Evolutionary conservation across 2,113 vertebrate species (phyloP).

Genomic region (Aleadryas rufinucha): DNA sequence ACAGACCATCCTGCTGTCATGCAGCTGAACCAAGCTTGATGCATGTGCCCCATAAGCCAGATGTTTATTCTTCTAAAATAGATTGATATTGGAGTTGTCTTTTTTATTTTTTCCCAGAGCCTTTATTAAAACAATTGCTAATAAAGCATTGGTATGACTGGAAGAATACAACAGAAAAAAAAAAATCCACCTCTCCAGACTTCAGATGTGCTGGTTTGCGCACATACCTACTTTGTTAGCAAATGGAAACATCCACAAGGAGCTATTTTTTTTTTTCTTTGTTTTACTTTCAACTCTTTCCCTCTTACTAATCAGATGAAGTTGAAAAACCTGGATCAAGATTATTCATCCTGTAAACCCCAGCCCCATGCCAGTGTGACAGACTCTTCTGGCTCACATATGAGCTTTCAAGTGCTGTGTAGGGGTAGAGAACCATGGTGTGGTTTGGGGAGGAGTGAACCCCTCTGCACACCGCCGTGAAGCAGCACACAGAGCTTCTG

Average conservation of each 20-base stretch:
- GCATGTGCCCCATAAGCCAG: neutral
- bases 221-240: conserved; percentile 22
- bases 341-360: neutral
- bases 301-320: conserved; percentile 3
- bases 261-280: neutral
- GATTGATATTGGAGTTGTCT: neutral
- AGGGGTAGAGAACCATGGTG: rapidly evolving
- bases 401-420: neutral
- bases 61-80: neutral
- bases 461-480: neutral
- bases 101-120: neutral
- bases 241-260: conserved; percentile 44
- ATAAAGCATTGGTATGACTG: neutral
- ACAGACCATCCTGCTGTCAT: neutral
- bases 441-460: neutral
- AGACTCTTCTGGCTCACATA: neutral
- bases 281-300: neutral
- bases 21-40: neutral
- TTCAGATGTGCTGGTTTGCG: neutral
- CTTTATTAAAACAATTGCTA: neutral
- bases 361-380: neutral
- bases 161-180: neutral
- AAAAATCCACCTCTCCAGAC: neutral
- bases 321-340: neutral
- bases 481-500: neutral